phyloP scores from a whole-genome alignment of 2,888 invertebrate genomes.

The Diabrotica balteata region DNA sequence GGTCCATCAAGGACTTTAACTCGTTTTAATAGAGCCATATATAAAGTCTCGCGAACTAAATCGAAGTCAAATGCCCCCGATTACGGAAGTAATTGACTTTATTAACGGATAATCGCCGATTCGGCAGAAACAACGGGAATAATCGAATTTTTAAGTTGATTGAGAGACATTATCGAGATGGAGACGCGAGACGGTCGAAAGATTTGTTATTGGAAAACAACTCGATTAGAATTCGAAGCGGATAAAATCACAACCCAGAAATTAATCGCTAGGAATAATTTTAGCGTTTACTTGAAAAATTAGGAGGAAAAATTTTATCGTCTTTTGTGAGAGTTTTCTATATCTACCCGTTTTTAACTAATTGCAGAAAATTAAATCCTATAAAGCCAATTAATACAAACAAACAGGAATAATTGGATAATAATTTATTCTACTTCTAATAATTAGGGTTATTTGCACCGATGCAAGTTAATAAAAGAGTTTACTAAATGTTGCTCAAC shows the following conservation, averaged over 20 bases:
- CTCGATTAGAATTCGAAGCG: background rate
- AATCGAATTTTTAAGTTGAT: conserved; percentile 29
- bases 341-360: too few species aligned
- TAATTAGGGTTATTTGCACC: too few species aligned
- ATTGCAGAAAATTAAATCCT: too few species aligned
- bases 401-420: too few species aligned
- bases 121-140: conserved; percentile 22
- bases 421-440: too few species aligned
- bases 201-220: conserved; percentile 13
- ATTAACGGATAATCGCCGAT: conserved; percentile 32
- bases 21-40: conserved; percentile 14
- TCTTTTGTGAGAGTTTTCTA: too few species aligned
- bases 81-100: conserved; percentile 30
- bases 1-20: background rate
- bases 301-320: too few species aligned
- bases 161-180: conserved; percentile 2
- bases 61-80: conserved; percentile 23
- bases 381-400: too few species aligned
- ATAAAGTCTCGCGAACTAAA: conserved; percentile 19
- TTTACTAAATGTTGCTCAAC: too few species aligned
- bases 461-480: too few species aligned
- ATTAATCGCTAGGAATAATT: background rate
- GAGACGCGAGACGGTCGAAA: background rate
- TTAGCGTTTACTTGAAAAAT: too few species aligned
- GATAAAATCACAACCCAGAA: background rate